Evolutionary conservation across 1,140 invertebrate genomes (phyloP).

Genomic region (Panagrolaimus sp.): DNA sequence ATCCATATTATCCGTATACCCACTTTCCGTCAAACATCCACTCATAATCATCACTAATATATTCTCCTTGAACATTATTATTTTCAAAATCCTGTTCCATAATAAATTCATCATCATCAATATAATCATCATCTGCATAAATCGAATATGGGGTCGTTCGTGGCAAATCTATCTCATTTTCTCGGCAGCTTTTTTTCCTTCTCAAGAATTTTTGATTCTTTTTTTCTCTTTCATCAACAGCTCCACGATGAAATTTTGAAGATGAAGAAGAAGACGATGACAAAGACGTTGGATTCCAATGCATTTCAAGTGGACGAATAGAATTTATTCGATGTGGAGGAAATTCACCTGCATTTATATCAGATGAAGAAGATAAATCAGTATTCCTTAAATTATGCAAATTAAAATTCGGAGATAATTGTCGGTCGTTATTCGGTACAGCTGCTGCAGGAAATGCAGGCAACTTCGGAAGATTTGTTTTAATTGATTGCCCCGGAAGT

Average conservation of each 20-base stretch:
- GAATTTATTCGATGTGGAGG: background rate
- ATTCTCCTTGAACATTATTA: too few relatives aligned
- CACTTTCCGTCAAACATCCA: constrained; percentile 8
- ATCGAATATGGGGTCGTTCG: too few relatives aligned
- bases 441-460: background rate
- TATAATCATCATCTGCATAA: too few relatives aligned
- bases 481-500: background rate
- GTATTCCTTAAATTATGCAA: too few relatives aligned
- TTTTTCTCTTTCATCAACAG: constrained; percentile 12
- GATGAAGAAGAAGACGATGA: background rate
- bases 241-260: background rate
- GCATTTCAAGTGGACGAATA: background rate
- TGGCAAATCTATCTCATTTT: too few relatives aligned
- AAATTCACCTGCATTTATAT: background rate
- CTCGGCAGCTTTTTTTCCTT: background rate
- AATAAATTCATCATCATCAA: background rate
- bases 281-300: background rate
- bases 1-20: background rate
- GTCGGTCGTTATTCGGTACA: too few relatives aligned
- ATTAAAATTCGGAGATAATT: too few relatives aligned
- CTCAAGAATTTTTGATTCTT: background rate
- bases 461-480: constrained; percentile 4
- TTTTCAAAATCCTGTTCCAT: background rate
- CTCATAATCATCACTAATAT: background rate
- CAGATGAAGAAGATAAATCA: background rate